phyloP scores from a whole-genome alignment of 2,113 vertebrate genomes.

The Oreotrochilus melanogaster region DNA sequence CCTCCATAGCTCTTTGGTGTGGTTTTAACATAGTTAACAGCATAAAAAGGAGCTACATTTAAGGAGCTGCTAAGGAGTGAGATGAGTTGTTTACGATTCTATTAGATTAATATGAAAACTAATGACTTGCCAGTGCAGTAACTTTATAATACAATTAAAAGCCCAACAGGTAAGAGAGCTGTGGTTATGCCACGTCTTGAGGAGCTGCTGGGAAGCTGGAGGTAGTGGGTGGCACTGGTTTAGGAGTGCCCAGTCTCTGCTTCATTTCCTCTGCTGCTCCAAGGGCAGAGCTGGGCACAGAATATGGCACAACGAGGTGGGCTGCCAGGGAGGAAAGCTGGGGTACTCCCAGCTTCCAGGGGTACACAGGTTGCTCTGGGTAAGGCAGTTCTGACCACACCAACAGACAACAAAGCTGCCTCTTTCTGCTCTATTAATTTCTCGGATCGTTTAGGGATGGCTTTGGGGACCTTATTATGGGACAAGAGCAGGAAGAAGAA shows the following conservation, averaged over 20 bases:
- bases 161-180: neutral
- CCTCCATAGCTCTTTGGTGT: neutral
- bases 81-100: conserved; percentile 62
- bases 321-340: neutral
- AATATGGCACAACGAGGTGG: rapidly evolving
- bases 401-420: neutral
- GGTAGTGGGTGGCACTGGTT: neutral
- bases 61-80: conserved; percentile 46
- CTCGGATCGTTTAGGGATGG: neutral
- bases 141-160: conserved; percentile 65
- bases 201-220: neutral
- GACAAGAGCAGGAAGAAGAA: neutral
- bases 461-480: rapidly evolving
- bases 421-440: rapidly evolving
- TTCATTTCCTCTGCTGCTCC: neutral
- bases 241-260: neutral
- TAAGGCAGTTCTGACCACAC: rapidly evolving
- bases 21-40: neutral
- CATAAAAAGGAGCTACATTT: conserved; percentile 7
- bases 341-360: neutral
- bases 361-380: rapidly evolving
- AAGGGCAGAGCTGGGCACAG: neutral
- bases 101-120: conserved; percentile 59
- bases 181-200: neutral
- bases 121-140: conserved; percentile 50